Conservation (phyloP, 2,888 invertebrate genomes). For the Apamea epomidion region DNA sequence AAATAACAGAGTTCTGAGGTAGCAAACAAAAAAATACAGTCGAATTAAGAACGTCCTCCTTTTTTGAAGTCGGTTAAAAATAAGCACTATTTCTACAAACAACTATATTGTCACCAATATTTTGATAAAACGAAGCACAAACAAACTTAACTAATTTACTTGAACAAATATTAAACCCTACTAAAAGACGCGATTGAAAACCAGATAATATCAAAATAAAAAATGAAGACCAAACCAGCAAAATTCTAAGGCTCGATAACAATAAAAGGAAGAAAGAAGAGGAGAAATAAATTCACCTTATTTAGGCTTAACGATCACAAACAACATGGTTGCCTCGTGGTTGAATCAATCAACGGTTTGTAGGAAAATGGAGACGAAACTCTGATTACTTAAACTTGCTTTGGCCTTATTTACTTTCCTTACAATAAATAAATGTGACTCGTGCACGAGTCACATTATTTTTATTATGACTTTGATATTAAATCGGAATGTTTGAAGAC, state of each 20-base stretch:
- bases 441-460: not conserved
- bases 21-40: too few relatives aligned
- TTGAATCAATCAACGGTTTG: constrained; percentile 51
- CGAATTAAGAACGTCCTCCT: too few relatives aligned
- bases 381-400: constrained; percentile 23
- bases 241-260: not conserved
- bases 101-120: not conserved
- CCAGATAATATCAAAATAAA: not conserved
- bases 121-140: not conserved
- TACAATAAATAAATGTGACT: too few relatives aligned
- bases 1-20: too few relatives aligned
- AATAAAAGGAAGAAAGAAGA: not conserved
- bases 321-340: constrained; percentile 28
- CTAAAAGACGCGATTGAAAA: not conserved
- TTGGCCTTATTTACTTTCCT: constrained; percentile 16
- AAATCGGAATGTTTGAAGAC: constrained; percentile 6
- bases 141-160: not conserved
- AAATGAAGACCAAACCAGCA: not conserved
- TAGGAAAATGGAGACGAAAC: constrained; percentile 36
- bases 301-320: constrained; percentile 44
- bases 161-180: not conserved
- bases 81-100: too few relatives aligned
- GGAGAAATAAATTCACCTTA: constrained; percentile 29
- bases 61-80: too few relatives aligned
- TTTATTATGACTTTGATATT: not conserved